Base-by-base conservation (phyloP, 2,888 invertebrate genomes). In the Fabriciana adippe region DNA sequence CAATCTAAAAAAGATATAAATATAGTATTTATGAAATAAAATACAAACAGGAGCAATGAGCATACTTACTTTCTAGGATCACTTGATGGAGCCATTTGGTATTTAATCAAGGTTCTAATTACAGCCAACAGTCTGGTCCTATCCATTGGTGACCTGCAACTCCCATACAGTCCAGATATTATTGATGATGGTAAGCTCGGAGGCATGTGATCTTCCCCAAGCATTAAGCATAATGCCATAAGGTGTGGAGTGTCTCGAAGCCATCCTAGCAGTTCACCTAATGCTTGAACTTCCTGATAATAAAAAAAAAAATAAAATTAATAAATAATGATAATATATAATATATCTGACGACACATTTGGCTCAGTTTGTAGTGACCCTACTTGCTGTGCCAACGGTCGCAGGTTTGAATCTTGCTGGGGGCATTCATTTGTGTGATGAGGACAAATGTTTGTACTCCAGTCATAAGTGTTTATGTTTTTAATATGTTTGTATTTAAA, bases 251-350 rank as follows among this genome's bases (percentile, higher is more conserved):
- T 90, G 47, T 90, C 90, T 18, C 92, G 85, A 3, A 93, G 87
- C 88, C 92, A 92, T 81, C 90, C 92, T 68, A 93, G 78, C 0
- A 93, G 82, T 72, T 93, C 93, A 4, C 89, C 90, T 3, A 93
- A 77, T 0, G 90, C 88, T 71, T 82, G 77, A 15, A 87, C 92
- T 74, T 93, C 93, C 93, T 93, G 77, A 16, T 18, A 18, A 18
- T 50, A 26, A 57, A 47, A 2, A 3, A n/a, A 50, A 35, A n/a
- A 16, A 50, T 47, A 21, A 45, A 15, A n/a, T n/a, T 16, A 57
- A 45, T 14, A 16, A 47, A 41, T 56, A 11, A 64, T 8, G 8
- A 51, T 55, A 18, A 18, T 18, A 18, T 18, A 18, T 18, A 18
- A 18, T 18, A 18, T 18, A 18, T 18, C 2, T 18, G 18, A 18